Percentiles rank a stretch among this genome's conserved stretches.
Evolutionary conservation across 2,113 vertebrate genomes (phyloP).

Genomic region (Entelurus aequoreus): DNA sequence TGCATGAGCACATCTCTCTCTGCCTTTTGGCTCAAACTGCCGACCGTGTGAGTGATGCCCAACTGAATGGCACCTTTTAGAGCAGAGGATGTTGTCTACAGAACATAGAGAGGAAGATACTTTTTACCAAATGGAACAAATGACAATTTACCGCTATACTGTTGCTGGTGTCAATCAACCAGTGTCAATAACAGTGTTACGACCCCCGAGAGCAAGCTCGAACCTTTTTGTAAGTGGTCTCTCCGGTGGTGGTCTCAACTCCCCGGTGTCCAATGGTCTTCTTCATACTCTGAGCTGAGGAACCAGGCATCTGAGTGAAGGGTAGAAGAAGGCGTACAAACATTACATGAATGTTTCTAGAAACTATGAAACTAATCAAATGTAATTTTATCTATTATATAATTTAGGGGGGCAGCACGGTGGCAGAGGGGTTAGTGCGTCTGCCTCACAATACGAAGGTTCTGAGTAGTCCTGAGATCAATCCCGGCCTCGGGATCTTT

Average conservation of each 20-base stretch:
- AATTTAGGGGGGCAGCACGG: no score
- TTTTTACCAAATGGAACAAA: constrained; percentile 12
- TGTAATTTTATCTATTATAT: no score
- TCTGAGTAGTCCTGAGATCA: no score
- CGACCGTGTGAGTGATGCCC: constrained; percentile 90
- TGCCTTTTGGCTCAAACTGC: constrained; percentile 91
- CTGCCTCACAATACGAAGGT: no score
- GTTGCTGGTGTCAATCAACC: constrained; percentile 10
- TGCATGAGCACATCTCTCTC: constrained; percentile 96
- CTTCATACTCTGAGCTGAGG: constrained; percentile 80
- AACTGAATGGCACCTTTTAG: constrained; percentile 94
- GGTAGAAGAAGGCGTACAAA: background rate
- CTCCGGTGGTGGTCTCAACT: constrained; percentile 86
- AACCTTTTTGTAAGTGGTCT: constrained; percentile 97
- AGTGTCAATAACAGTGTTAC: background rate
- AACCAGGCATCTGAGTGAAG: constrained; percentile 69
- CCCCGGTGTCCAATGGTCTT: constrained; percentile 88
- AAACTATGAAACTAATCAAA: no score
- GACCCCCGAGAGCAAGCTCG: constrained; percentile 22
- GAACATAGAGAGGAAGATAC: constrained; percentile 12
- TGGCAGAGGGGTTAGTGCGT: no score
- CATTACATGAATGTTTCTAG: no score
- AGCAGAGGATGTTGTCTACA: constrained; percentile 88
- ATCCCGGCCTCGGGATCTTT: no score
- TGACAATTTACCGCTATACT: background rate